Conservation (phyloP, 2,113 vertebrate species). For the Brachypodius melanocephalos region DNA sequence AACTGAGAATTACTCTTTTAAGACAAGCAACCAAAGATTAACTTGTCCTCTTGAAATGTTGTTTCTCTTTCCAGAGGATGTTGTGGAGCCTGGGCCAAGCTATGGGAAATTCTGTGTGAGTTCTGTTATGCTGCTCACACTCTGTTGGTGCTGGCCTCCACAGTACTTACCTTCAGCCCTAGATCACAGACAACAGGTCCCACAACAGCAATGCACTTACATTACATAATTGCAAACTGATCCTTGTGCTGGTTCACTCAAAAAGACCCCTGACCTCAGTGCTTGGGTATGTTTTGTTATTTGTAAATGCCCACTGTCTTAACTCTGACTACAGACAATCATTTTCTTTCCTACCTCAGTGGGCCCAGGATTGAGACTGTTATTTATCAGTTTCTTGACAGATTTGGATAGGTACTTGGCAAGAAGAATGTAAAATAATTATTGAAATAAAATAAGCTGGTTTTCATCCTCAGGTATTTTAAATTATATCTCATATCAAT, state of each 20-base stretch:
- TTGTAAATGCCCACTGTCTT: background rate
- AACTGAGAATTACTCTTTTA: background rate
- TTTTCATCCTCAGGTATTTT: background rate
- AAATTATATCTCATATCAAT: background rate
- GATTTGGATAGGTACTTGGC: background rate
- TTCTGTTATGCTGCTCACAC: background rate
- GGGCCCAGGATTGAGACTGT: background rate
- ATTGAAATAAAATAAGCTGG: background rate
- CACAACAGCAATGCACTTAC: background rate
- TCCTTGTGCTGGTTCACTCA: background rate
- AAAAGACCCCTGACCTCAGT: background rate
- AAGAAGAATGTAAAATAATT: background rate
- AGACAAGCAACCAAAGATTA: background rate
- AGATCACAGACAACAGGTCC: background rate
- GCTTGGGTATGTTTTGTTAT: background rate
- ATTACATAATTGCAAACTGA: background rate
- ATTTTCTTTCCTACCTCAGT: background rate
- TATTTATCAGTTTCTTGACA: background rate
- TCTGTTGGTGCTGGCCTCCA: background rate
- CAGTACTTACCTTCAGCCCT: background rate
- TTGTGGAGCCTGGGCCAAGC: background rate
- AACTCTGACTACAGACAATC: background rate
- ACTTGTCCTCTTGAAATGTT: background rate
- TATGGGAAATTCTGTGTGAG: accelerated
- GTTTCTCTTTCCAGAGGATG: background rate